Conservation (phyloP, 1,140 invertebrate species). For the Stegodyphus mimosarum region DNA sequence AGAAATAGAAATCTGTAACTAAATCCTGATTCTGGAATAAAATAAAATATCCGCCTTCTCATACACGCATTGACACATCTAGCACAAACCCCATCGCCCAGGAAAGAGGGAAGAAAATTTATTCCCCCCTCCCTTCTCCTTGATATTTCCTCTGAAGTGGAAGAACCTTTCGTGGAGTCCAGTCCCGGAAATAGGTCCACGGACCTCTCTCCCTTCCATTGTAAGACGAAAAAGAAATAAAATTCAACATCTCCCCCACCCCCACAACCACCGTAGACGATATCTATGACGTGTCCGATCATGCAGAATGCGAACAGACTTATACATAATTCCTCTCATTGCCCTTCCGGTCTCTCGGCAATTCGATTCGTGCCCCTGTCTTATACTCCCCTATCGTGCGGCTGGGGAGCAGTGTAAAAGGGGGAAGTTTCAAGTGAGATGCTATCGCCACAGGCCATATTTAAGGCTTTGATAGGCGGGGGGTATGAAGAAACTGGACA, state of each 20-base stretch:
- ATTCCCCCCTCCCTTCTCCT: not conserved
- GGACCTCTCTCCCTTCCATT: not conserved
- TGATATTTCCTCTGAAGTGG: constrained; percentile 15
- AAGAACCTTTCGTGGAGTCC: constrained; percentile 46
- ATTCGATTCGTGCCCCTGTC: constrained; percentile 2
- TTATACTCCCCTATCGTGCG: not conserved
- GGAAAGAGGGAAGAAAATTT: not conserved
- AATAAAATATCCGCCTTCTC: constrained; percentile 4
- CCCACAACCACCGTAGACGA: not conserved
- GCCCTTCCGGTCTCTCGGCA: constrained; percentile 28
- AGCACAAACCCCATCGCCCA: not conserved
- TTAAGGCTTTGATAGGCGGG: constrained; percentile 22
- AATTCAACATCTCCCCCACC: constrained; percentile 10
- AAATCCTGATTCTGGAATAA: constrained; percentile 20
- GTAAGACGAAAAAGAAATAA: constrained; percentile 26
- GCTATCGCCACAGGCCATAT: constrained; percentile 28
- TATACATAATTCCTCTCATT: constrained; percentile 58
- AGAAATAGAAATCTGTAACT: no score
- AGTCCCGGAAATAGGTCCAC: constrained; percentile 39
- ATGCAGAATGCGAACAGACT: constrained; percentile 55
- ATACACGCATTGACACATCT: constrained; percentile 40
- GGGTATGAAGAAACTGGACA: constrained; percentile 5
- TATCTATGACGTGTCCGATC: constrained; percentile 37
- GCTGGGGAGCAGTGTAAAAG: not conserved
- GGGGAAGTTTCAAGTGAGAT: not conserved